Evolutionary conservation across 2,113 vertebrate genomes (phyloP), one percentile per base, ranked within the genome.

Genomic region (Chloropsis hardwickii): DNA sequence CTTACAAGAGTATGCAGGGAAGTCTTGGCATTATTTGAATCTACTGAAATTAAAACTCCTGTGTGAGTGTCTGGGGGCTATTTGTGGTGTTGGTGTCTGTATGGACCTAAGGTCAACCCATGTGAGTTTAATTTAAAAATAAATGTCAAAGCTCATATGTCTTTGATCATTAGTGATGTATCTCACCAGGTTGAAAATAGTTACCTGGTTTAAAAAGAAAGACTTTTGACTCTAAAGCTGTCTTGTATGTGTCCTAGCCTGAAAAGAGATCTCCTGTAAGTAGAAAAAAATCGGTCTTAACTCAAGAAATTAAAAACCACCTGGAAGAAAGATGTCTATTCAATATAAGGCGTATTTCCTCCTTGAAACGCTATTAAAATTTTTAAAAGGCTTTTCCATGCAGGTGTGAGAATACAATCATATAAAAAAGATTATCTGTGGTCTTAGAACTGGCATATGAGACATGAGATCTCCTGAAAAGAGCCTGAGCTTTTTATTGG

Each of bases 21-120:
- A 66, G 15, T 79, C 15, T 87, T 66, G 33, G 1, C 18, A 10
- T 79, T 48, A 27, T 8, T 50, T 58, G 19, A 56, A 64, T 51
- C 16, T 33, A 7, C 4, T 28, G 5, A 28, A 71, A 57, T 56
- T 17, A 50, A 72, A 91, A 61, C 3, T 69, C 33, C 16, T 28
- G 1, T 16, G 2, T 28, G 40, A n/a, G 8, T 53, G 6, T 31
- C 23, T 72, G 7, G 44, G 10, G 3, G 2, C 3, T 54, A 4
- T 57, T 94, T 92, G 57, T 70, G 14, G 3, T 33, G 42, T 4
- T 64, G 20, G 6, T 45, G 8, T 71, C 27, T 51, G 4, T 69
- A 37, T 14, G 39, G 15, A 69, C 12, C 15, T 60, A 37, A 57
- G 10, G 14, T 53, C 4, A 48, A 4, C 2, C 6, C 21, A 33